Conservation (phyloP, 2,113 vertebrate species). For the Antennarius striatus region DNA sequence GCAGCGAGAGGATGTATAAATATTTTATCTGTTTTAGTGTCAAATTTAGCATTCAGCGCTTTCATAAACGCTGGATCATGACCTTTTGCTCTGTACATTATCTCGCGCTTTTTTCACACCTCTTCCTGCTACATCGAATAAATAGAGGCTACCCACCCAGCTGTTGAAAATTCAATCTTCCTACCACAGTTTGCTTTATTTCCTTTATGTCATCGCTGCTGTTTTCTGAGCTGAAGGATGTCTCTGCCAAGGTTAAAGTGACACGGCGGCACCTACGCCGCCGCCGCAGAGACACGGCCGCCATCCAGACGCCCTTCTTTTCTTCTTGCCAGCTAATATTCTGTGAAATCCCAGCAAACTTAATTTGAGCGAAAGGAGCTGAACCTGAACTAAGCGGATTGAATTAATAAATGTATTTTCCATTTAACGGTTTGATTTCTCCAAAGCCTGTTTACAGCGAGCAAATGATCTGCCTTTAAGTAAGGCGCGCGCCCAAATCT, state of each 20-base stretch:
- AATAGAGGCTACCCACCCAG: conserved; percentile 9
- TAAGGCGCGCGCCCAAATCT: conserved; percentile 77
- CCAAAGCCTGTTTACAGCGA: conserved; percentile 81
- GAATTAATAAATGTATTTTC: conserved; percentile 84
- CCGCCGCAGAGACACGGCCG: conserved; percentile 41
- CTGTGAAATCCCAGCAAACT: conserved; percentile 81
- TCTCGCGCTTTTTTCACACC: no score
- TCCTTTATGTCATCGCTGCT: conserved; percentile 22
- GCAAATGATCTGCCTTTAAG: conserved; percentile 77
- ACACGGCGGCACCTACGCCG: conserved; percentile 23
- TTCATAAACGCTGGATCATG: no score
- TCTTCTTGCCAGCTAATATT: conserved; percentile 73
- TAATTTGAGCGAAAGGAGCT: conserved; percentile 80
- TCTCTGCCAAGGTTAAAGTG: conserved; percentile 23
- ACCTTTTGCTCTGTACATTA: no score
- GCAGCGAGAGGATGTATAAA: no score
- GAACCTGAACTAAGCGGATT: conserved; percentile 85
- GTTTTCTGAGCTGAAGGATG: conserved; percentile 35
- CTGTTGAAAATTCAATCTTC: conserved; percentile 38
- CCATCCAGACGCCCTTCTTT: conserved; percentile 53
- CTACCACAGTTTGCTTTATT: conserved; percentile 37
- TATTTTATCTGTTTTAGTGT: no score
- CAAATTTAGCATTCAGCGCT: no score
- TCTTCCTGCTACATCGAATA: conserved; percentile 5
- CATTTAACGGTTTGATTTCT: conserved; percentile 82